Base-by-base conservation (phyloP, 2,888 invertebrate genomes). In the Drosophila bunnanda region DNA sequence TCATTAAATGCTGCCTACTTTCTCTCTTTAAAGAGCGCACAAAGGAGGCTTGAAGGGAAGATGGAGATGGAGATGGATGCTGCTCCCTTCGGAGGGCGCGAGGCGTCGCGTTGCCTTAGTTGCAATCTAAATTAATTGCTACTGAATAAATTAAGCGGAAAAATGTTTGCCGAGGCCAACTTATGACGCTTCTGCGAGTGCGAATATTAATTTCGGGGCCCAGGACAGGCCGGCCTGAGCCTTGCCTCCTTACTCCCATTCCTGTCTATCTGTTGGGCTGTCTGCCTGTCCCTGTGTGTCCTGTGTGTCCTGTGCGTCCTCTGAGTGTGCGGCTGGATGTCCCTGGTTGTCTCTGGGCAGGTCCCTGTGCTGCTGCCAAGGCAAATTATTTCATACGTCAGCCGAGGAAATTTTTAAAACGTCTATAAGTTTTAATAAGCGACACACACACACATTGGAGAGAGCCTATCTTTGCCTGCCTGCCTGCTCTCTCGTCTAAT, bases 81-180 rank as follows among this genome's bases (percentile, higher is more conserved):
- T n/a, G 32, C 41, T 22, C 20, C 22, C 12, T 20, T 13, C 32
- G 4, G 20, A 2, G n/a, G 46, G 50, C 52, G 76, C 38, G 50
- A 54, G 50, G 36, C 22, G 32, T 43, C 34, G 48, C 52, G 39
- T 78, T 86, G 88, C 86, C 88, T 80, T 74, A 78, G 86, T 85
- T 84, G 86, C 88, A 80, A 84, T 88, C 86, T 85, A 88, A 84
- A 84, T 84, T 88, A 84, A 84, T 84, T 84, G 83, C 83, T 84
- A 76, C 80, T 82, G 88, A 84, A 84, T 84, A 88, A 84, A 84
- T 84, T 84, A 84, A 80, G 83, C 88, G 86, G 86, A 84, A 84
- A 82, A 84, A 84, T 84, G 83, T 88, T 83, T 85, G 79, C 80
- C 75, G 64, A 78, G 80, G 80, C 79, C 82, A 85, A 85, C 83